Evolutionary conservation across 2,888 invertebrate genomes (phyloP), one percentile per base, ranked within the genome.

Genomic region (Hofmannophila pseudospretella): DNA sequence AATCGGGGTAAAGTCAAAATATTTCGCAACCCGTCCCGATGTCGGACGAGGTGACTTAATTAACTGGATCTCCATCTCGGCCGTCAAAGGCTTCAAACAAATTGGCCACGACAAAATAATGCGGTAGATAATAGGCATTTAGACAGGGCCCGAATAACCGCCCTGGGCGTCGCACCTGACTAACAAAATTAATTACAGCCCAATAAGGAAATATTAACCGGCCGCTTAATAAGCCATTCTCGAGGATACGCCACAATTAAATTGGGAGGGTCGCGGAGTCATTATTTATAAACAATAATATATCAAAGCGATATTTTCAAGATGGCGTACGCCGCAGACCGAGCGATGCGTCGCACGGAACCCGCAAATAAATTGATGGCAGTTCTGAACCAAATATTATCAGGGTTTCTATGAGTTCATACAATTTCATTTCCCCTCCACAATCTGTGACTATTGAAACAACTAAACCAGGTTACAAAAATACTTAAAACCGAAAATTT

Each of bases 201-300:
- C 35, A 35, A 35, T 35, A 34, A 38, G 32, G 35, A 35, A 35
- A 35, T 35, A 35, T 35, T 85, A 85, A 84, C 84, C 77, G 81
- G 76, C 70, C 81, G 74, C 73, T 77, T 84, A 85, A 85, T 86
- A 86, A 85, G 82, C 84, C 76, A 69, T 74, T 75, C 73, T 74
- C 69, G 67, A 66, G 76, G 80, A 82, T 82, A 75, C 70, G 64
- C 85, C 82, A 76, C 85, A 82, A 82, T 84, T 82, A 84, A 86
- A 86, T 82, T 80, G 72, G 73, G 76, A 82, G 84, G 84, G 84
- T 74, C 73, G 68, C 60, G 45, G 58, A 69, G 74, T 71, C 78
- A 82, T 85, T 82, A 84, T 81, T 85, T 82, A 82, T 77, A 82
- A 85, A 85, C 84, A 85, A 84, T 85, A 85, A 85, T 86, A 86